Base-by-base conservation (phyloP, 2,888 invertebrate genomes). In the Dicycla oo region DNA sequence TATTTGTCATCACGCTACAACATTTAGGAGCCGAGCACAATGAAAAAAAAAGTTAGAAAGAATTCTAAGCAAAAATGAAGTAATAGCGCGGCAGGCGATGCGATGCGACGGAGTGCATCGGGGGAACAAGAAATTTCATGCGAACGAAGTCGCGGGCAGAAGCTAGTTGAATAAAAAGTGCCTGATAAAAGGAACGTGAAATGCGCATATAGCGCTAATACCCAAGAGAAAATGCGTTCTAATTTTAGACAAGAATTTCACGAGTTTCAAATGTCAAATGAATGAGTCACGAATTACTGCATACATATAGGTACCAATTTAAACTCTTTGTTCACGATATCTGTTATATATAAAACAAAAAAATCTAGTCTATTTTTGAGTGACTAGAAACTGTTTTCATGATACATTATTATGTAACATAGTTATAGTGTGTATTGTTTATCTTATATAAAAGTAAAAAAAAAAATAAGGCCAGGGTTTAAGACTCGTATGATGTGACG, bases 241-340 rank as follows among this genome's bases (percentile, higher is more conserved):
- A 66, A 49, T 73, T 79, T 62, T 63, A 66, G 26, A 38, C 34
- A 43, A n/a, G 47, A 77, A 73, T 62, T 77, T 79, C 40, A 73
- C 79, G 51, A 65, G 73, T 79, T 67, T 23, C 66, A 58, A 80
- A 74, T 78, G 47, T 80, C 60, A 74, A 73, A 67, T 23, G 53
- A 40, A 73, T 78, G 74, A 80, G 45, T 80, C 80, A 74, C 38
- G 43, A 53, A 63, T 45, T 60, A 54, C 66, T 58, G 63, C 49
- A 38, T 60, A 60, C 54, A 60, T 38, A 60, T 38, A 51, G 30
- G 43, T 51, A 68, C 58, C 26, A 74, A 68, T 68, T 45, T 67
- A 68, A 73, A 63, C 58, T 73, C 54, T 79, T 73, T 73, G 63
- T 67, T 34, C 45, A 63, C 57, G 47, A 53, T 63, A 43, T 65